Percentiles rank a stretch among this genome's conserved stretches.
phyloP scores from a whole-genome alignment of 1,140 invertebrate genomes.

The Scaptomyza hsui region DNA sequence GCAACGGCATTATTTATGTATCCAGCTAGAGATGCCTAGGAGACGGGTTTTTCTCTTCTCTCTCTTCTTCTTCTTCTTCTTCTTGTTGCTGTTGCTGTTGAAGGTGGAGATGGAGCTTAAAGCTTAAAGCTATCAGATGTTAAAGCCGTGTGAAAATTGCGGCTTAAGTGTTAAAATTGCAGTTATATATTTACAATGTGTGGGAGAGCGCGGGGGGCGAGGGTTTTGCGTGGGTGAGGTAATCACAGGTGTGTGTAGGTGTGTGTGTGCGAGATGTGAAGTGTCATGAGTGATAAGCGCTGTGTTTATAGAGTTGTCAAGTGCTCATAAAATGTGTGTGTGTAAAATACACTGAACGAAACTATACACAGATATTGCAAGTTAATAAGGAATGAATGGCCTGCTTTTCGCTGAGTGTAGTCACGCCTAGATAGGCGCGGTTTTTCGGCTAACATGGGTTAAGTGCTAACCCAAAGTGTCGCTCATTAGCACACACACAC shows the following conservation, averaged over 20 bases:
- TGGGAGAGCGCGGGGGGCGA: not conserved
- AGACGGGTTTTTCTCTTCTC: constrained; percentile 1
- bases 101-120: not conserved
- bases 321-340: constrained; percentile 62
- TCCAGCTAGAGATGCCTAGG: constrained; percentile 4
- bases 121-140: constrained; percentile 69
- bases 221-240: not conserved
- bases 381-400: not conserved
- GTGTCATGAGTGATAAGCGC: constrained; percentile 58
- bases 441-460: constrained; percentile 64
- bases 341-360: constrained; percentile 22
- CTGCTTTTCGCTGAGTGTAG: not conserved
- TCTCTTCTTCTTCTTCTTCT: too few relatives aligned
- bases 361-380: not conserved
- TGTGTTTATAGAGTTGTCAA: constrained; percentile 75
- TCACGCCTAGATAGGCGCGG: constrained; percentile 6
- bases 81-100: too few relatives aligned
- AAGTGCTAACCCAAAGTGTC: constrained; percentile 59
- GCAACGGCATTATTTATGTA: constrained; percentile 36
- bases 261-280: constrained; percentile 3
- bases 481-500: constrained; percentile 66
- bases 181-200: not conserved
- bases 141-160: constrained; percentile 69
- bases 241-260: not conserved
- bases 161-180: constrained; percentile 34